A percentile compares a stretch with the other conserved stretches of the same genome.
Evolutionary conservation across 2,113 vertebrate genomes (phyloP).

Genomic region (Solea senegalensis): DNA sequence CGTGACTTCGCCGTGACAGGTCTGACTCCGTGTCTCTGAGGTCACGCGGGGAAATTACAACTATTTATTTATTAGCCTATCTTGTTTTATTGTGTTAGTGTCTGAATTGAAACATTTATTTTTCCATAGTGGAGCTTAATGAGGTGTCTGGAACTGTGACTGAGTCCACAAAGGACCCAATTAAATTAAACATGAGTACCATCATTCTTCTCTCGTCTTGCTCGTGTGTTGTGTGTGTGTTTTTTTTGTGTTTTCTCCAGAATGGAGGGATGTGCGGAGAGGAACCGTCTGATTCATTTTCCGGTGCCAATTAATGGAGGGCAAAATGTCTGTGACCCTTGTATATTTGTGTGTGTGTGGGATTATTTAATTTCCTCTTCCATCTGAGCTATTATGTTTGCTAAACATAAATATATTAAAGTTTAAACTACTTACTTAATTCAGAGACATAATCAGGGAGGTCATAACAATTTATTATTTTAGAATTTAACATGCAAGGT

Average conservation of each 20-base stretch:
- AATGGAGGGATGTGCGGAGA: constrained; percentile 16
- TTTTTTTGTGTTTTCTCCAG: constrained; percentile 26
- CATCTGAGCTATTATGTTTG: background rate
- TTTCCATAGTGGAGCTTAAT: constrained; percentile 59
- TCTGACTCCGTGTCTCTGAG: constrained; percentile 31
- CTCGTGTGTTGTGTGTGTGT: too few relatives aligned
- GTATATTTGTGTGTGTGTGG: constrained; percentile 28
- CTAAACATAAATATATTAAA: constrained; percentile 4
- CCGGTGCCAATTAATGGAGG: constrained; percentile 56
- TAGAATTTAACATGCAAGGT: too few relatives aligned
- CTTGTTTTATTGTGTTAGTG: constrained; percentile 62
- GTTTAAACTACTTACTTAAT: constrained; percentile 9
- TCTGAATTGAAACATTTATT: constrained; percentile 65
- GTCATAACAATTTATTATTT: too few relatives aligned
- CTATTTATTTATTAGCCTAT: constrained; percentile 58
- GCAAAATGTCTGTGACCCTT: constrained; percentile 48
- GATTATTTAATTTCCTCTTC: constrained; percentile 42
- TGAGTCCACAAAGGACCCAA: constrained; percentile 67
- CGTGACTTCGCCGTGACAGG: constrained; percentile 13
- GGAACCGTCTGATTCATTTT: constrained; percentile 45
- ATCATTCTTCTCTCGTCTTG: constrained; percentile 44
- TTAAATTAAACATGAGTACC: constrained; percentile 60
- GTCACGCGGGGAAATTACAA: constrained; percentile 58
- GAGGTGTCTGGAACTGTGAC: constrained; percentile 60
- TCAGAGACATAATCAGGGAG: too few relatives aligned